Percentiles rank a stretch among this genome's conserved stretches.
Conservation (phyloP, 2,113 vertebrate species). For the Ramphastos sulfuratus region DNA sequence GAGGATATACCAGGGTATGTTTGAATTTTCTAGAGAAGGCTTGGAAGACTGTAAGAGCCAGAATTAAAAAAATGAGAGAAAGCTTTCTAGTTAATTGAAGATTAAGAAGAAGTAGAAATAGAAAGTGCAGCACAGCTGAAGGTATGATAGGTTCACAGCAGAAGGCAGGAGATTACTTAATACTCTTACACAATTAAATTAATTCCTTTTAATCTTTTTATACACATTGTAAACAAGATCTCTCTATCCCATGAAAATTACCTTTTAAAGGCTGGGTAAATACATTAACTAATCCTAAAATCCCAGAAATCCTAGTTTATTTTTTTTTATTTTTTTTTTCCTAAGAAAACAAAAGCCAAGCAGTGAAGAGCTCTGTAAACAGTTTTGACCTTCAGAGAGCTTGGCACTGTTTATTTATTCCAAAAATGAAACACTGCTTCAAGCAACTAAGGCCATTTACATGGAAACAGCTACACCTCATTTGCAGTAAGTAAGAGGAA, state of each 20-base stretch:
- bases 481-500: not conserved
- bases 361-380: not conserved
- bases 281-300: slow-evolving; percentile 66
- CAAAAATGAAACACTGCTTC: not conserved
- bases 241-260: slow-evolving; percentile 64
- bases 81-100: slow-evolving; percentile 53
- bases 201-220: slow-evolving; percentile 74
- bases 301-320: slow-evolving; percentile 23
- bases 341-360: not conserved
- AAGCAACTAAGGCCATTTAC: not conserved
- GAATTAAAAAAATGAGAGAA: not conserved
- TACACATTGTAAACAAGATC: slow-evolving; percentile 66
- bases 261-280: slow-evolving; percentile 64
- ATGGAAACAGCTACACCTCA: slow-evolving; percentile 1
- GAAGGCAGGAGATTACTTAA: slow-evolving; percentile 62
- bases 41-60: not conserved
- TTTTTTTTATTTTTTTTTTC: not conserved
- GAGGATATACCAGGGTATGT: not conserved
- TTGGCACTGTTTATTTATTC: not conserved
- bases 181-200: slow-evolving; percentile 71
- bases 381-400: slow-evolving; percentile 23
- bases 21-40: not conserved
- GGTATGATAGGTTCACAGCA: slow-evolving; percentile 34
- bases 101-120: slow-evolving; percentile 41
- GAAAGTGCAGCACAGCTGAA: slow-evolving; percentile 15